A percentile compares a stretch with the other conserved stretches of the same genome.
Conservation (phyloP, 2,797 vertebrate genomes). For the Rhinichthys osculus region DNA sequence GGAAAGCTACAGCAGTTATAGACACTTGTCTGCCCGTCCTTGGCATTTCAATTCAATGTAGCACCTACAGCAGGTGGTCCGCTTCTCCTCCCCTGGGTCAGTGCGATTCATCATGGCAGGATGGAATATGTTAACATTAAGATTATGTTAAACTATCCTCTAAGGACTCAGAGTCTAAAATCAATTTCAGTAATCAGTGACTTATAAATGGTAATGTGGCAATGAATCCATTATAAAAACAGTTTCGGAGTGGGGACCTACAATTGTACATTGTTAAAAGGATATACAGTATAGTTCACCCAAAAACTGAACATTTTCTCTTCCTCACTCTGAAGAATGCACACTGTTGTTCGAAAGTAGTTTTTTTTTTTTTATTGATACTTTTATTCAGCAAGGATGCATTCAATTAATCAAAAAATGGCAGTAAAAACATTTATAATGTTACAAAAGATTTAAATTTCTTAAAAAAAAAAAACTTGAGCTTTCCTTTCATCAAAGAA, state of each 20-base stretch:
- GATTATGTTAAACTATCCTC: slow-evolving; percentile 68
- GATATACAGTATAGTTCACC: background rate
- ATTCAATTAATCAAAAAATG: background rate
- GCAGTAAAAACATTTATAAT: background rate
- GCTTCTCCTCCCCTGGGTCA: slow-evolving; percentile 59
- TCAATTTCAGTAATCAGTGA: slow-evolving; percentile 64
- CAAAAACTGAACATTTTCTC: background rate
- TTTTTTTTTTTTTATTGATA: background rate
- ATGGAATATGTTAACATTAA: slow-evolving; percentile 70
- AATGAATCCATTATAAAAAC: slow-evolving; percentile 63
- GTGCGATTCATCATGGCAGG: slow-evolving; percentile 67
- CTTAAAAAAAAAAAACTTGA: background rate
- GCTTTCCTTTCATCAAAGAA: background rate
- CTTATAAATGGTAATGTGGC: slow-evolving; percentile 67
- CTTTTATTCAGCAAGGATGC: background rate
- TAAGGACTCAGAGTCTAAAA: slow-evolving; percentile 55
- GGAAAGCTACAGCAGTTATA: slow-evolving; percentile 67
- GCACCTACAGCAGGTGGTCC: slow-evolving; percentile 65
- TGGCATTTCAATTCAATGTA: slow-evolving; percentile 70
- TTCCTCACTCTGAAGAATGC: background rate
- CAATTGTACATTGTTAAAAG: slow-evolving; percentile 1
- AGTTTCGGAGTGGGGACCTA: slow-evolving; percentile 6
- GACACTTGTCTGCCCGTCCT: slow-evolving; percentile 53
- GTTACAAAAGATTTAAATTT: background rate
- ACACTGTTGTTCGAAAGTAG: background rate